Percentiles rank a stretch among this genome's conserved stretches.
Conservation (phyloP, 2,113 vertebrate genomes). For the Paralichthys olivaceus region DNA sequence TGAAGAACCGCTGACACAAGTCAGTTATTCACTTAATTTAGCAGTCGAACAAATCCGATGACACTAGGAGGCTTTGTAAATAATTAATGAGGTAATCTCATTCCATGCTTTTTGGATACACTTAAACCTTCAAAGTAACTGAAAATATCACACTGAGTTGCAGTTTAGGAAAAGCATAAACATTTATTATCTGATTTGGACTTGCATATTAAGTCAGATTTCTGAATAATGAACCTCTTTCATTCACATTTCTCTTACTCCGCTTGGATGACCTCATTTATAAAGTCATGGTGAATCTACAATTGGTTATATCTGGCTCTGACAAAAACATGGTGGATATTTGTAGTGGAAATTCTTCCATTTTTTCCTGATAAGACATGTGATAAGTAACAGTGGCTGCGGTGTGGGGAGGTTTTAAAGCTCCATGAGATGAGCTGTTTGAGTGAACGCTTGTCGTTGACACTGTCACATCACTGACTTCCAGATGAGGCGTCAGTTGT, state of each 20-base stretch:
- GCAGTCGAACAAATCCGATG: constrained; percentile 13
- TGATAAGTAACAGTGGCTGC: background rate
- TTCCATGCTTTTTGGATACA: constrained; percentile 11
- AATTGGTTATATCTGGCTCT: background rate
- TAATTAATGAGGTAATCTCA: constrained; percentile 22
- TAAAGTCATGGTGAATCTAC: background rate
- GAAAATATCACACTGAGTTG: background rate
- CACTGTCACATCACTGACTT: background rate
- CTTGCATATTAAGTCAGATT: background rate
- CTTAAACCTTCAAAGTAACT: constrained; percentile 19
- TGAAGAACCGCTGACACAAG: background rate
- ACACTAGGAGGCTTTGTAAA: constrained; percentile 5
- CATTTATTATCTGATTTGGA: background rate
- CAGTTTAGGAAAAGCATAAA: background rate
- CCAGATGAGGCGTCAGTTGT: background rate
- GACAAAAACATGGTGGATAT: background rate
- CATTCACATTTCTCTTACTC: background rate
- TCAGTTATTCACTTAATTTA: constrained; percentile 5
- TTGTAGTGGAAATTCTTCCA: no score
- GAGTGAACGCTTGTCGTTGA: background rate
- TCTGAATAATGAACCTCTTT: background rate
- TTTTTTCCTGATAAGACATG: background rate
- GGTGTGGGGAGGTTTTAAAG: background rate
- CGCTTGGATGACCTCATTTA: background rate
- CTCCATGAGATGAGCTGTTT: background rate